phyloP scores from a whole-genome alignment of 1,140 invertebrate species.

The Dendroctonus ponderosae region DNA sequence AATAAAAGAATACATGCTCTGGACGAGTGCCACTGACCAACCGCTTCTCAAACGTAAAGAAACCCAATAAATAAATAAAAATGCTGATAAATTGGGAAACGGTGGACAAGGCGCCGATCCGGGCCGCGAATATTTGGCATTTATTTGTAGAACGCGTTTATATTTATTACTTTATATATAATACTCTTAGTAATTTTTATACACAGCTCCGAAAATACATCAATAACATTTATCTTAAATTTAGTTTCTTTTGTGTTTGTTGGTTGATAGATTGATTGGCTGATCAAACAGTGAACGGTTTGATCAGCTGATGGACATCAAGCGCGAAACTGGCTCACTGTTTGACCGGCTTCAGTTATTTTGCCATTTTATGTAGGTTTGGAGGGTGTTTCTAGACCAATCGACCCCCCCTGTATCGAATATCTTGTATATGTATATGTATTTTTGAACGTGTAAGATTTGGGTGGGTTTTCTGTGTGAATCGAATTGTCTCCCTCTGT shows the following conservation, averaged over 20 bases:
- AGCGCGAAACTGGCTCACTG: not conserved
- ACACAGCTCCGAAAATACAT: constrained; percentile 52
- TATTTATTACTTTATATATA: constrained; percentile 39
- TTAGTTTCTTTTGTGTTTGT: constrained; percentile 43
- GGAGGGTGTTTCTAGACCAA: not conserved
- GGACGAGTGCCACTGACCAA: not conserved
- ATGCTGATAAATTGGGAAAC: constrained; percentile 25
- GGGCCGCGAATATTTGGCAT: constrained; percentile 27
- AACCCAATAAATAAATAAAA: constrained; percentile 6
- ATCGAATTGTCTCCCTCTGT: constrained; percentile 42
- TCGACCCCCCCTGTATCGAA: not conserved
- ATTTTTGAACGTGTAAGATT: constrained; percentile 53
- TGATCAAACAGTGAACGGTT: too few relatives aligned
- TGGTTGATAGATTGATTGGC: constrained; percentile 11
- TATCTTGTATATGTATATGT: constrained; percentile 37
- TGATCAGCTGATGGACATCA: too few relatives aligned
- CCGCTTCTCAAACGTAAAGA: not conserved
- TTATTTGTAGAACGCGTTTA: constrained; percentile 33
- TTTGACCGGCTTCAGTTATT: constrained; percentile 10
- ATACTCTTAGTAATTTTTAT: constrained; percentile 47
- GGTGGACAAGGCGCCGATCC: constrained; percentile 28
- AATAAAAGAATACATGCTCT: constrained; percentile 34
- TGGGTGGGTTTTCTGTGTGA: constrained; percentile 12
- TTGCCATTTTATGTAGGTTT: constrained; percentile 13
- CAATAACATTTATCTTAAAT: constrained; percentile 48